Conservation (phyloP, 2,888 invertebrate genomes). For the Pheosia gnoma region DNA sequence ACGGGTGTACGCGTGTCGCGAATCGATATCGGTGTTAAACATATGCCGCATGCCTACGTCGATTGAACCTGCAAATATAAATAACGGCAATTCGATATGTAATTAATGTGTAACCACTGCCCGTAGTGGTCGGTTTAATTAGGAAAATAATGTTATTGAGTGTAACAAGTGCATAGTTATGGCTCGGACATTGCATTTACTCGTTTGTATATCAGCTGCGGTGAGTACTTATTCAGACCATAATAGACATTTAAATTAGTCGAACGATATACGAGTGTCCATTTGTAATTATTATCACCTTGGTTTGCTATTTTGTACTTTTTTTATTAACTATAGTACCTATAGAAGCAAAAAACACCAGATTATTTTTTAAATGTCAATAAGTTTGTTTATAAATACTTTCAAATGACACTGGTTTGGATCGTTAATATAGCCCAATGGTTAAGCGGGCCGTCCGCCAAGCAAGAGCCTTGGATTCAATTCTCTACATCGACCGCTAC, state of each 20-base stretch:
- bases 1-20: conserved; percentile 43
- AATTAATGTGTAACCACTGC: conserved; percentile 45
- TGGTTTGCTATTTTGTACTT: not conserved
- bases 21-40: conserved; percentile 45
- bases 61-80: conserved; percentile 33
- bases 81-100: conserved; percentile 46
- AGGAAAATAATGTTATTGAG: conserved; percentile 39
- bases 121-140: conserved; percentile 40
- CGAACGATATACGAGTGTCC: not conserved
- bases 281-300: not conserved
- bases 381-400: too few species aligned
- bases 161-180: conserved; percentile 46
- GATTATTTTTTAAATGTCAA: too few species aligned
- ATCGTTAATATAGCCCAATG: too few species aligned
- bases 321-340: too few species aligned
- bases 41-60: conserved; percentile 47
- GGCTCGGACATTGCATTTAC: conserved; percentile 57
- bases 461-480: too few species aligned
- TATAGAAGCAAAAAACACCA: too few species aligned
- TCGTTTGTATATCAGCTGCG: conserved; percentile 53
- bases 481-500: too few species aligned
- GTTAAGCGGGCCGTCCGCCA: too few species aligned
- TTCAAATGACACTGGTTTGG: too few species aligned
- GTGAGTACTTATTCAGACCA: conserved; percentile 48
- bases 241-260: not conserved